phyloP scores from a whole-genome alignment of 1,140 invertebrate species.

The Sitophilus oryzae region DNA sequence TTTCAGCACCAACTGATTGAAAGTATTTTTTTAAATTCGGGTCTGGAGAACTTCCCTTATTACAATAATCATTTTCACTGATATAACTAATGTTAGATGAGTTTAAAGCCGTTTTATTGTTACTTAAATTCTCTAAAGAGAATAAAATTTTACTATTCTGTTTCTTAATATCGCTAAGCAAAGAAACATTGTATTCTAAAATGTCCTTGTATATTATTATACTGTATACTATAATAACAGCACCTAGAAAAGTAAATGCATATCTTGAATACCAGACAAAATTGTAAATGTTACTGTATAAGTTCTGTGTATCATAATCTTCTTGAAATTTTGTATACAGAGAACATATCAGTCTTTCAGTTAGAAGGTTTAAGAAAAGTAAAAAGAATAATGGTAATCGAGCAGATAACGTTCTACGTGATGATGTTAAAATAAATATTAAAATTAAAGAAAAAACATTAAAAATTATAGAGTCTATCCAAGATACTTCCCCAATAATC shows the following conservation, averaged over 20 bases:
- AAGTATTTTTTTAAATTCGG: not conserved
- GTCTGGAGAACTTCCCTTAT: not conserved
- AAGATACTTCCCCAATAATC: constrained; percentile 43
- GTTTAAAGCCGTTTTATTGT: not conserved
- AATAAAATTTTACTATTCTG: constrained; percentile 31
- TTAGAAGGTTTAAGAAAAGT: constrained; percentile 29
- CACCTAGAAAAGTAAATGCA: constrained; percentile 26
- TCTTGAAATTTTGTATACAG: constrained; percentile 17
- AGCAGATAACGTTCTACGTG: constrained; percentile 28
- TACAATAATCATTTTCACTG: not conserved
- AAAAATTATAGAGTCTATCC: constrained; percentile 42
- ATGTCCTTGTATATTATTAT: constrained; percentile 27
- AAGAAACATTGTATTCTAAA: constrained; percentile 21
- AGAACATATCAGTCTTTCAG: constrained; percentile 37
- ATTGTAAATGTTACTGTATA: constrained; percentile 28
- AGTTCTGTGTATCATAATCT: constrained; percentile 14
- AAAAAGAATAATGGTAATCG: constrained; percentile 35
- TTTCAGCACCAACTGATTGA: too few relatives aligned
- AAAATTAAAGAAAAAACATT: constrained; percentile 31
- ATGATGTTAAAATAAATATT: constrained; percentile 35
- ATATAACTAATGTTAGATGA: constrained; percentile 3
- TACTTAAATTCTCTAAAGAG: constrained; percentile 10
- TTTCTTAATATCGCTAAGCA: constrained; percentile 26
- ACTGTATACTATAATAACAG: constrained; percentile 26
- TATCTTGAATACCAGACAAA: constrained; percentile 36